These are phyloP conservation scores for Nemapogon koenigi DNA, from an alignment of 2,888 invertebrate genomes.

Conservation along the genomic window DNA sequence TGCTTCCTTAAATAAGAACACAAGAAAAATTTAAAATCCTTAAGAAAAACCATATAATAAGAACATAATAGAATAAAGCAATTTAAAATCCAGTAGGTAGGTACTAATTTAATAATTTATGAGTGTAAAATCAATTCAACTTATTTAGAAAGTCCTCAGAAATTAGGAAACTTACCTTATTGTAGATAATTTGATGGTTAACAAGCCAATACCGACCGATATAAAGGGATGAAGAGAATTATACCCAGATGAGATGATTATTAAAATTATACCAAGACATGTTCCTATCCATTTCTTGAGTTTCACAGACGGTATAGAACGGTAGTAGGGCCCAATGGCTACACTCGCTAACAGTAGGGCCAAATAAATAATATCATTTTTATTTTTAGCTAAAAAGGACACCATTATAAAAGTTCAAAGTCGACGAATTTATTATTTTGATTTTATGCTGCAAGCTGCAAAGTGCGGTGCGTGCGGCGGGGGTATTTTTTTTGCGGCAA, in stretches of 20 bases:
- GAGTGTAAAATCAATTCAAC: no score
- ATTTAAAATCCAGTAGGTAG: no score
- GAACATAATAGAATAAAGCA: no score
- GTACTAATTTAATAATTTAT: no score
- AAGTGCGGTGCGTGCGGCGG: no score
- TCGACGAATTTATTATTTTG: no score
- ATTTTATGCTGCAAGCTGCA: no score
- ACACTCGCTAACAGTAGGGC: slow-evolving; percentile 71
- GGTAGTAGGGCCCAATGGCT: slow-evolving; percentile 71
- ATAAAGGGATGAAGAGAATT: slow-evolving; percentile 45
- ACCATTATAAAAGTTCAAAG: slow-evolving; percentile 26
- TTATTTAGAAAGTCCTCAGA: no score
- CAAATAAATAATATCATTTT: slow-evolving; percentile 79
- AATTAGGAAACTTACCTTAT: slow-evolving; percentile 45
- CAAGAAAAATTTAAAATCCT: no score
- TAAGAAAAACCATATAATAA: no score
- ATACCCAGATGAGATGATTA: slow-evolving; percentile 43
- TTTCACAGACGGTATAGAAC: slow-evolving; percentile 40
- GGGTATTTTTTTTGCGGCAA: no score
- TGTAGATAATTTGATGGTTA: slow-evolving; percentile 40
- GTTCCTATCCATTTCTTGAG: slow-evolving; percentile 65
- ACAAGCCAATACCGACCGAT: slow-evolving; percentile 37
- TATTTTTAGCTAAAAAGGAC: slow-evolving; percentile 63
- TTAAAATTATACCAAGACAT: slow-evolving; percentile 37
- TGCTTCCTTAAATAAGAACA: background rate